These are phyloP conservation scores for Saturnia pavonia DNA, from an alignment of 2,888 invertebrate species.

Conservation along the genomic window DNA sequence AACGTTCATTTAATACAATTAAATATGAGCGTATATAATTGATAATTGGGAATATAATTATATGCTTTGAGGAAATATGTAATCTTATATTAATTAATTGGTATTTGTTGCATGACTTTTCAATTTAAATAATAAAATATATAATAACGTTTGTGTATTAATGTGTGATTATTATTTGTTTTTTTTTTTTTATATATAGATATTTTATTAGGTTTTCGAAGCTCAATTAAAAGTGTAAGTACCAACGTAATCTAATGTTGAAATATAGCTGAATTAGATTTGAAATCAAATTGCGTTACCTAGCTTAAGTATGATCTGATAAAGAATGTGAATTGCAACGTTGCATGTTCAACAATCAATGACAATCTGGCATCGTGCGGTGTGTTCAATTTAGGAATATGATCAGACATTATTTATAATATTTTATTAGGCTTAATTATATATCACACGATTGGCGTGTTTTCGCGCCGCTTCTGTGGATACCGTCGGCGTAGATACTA, in stretches of 20 bases:
- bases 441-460: too few species aligned
- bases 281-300: neutral
- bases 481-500: too few species aligned
- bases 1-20: constrained; percentile 9
- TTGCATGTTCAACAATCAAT: too few species aligned
- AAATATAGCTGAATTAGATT: neutral
- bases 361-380: too few species aligned
- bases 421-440: too few species aligned
- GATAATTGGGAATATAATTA: neutral
- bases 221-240: too few species aligned
- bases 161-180: neutral
- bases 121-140: neutral
- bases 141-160: neutral
- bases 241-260: neutral
- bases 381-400: too few species aligned
- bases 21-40: constrained; percentile 9
- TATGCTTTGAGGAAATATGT: constrained; percentile 1
- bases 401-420: too few species aligned
- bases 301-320: neutral
- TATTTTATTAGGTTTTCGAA: too few species aligned
- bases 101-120: neutral
- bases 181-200: too few species aligned
- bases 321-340: neutral
- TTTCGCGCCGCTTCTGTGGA: too few species aligned
- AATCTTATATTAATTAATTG: neutral